phyloP scores from a whole-genome alignment of 2,797 vertebrate species.

The Cyclopterus lumpus region DNA sequence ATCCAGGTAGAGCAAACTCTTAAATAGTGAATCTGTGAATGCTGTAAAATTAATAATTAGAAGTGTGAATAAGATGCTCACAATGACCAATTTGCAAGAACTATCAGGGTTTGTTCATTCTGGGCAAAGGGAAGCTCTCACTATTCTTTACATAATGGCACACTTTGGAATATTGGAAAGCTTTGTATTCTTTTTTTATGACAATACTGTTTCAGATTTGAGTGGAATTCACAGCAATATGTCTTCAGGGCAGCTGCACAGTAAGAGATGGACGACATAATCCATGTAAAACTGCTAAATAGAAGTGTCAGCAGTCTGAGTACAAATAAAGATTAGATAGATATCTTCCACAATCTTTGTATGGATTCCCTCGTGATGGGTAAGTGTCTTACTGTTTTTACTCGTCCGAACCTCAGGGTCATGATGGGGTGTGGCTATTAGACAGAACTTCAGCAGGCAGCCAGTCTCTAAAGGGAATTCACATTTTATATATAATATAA shows the following conservation, averaged over 20 bases:
- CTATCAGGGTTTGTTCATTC: background rate
- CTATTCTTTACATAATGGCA: background rate
- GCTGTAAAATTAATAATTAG: background rate
- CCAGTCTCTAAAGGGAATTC: too few relatives aligned
- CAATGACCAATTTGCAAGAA: background rate
- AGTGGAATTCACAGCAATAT: background rate
- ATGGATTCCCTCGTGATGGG: background rate
- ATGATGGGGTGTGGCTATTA: too few relatives aligned
- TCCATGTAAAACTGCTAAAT: background rate
- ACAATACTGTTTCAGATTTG: background rate
- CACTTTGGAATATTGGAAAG: background rate
- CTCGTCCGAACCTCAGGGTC: too few relatives aligned
- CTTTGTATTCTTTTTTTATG: background rate
- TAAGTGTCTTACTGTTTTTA: background rate
- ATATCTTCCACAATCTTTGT: background rate
- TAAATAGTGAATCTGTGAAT: background rate
- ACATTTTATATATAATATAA: too few relatives aligned
- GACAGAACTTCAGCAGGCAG: too few relatives aligned
- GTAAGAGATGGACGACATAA: background rate
- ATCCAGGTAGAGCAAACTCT: constrained; percentile 87
- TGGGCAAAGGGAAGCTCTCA: background rate
- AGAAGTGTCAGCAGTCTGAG: background rate
- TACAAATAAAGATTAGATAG: background rate
- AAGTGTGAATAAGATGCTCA: background rate
- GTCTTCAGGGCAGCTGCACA: background rate